Base-by-base conservation (phyloP, 2,113 vertebrate species). In the Progne subis region DNA sequence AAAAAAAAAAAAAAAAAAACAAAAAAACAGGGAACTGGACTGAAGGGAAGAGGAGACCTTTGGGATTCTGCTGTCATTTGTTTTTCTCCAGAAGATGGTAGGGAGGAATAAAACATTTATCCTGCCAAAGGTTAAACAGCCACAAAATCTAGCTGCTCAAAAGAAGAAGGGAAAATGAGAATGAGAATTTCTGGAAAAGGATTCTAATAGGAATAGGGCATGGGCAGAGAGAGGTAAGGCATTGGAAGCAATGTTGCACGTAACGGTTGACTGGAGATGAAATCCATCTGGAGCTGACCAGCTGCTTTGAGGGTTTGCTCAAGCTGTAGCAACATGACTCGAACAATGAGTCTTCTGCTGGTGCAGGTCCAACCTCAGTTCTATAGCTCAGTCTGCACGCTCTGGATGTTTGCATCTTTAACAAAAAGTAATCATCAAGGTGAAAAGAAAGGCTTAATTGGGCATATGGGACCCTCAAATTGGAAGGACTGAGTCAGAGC, bases 301-400 rank as follows among this genome's bases (percentile, higher is more conserved):
- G 88, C 81, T 96, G 89, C 89, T 95, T 93, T 92, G 78, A 92
- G 82, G 83, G 83, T 92, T 92, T 88, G 91, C 88, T 94, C 59
- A 87, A 95, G 82, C 77, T 96, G 96, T 79, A 96, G 95, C 97
- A 96, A 85, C 50, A 80, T 34, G 72, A 90, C 65, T 94, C 13
- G 5, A 94, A 89, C 85, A 91, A 97, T 94, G 71, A 81, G 65
- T 84, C 90, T 90, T 88, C 80, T 95, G 83, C 94, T 95, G 87
- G 92, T 90, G 74, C 71, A 95, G 75, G 57, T 95, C 86, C 86
- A 95, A 87, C 47, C 79, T 87, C 92, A 93, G 37, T 94, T 93
- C 95, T 89, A 94, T 67, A 97, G 68, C 72, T 92, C 90, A 68
- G 82, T 49, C 85, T 93, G 82, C 79, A 75, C 1, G 0, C 81